Conservation (phyloP, 2,888 invertebrate genomes). For the Zelleria hepariella region DNA sequence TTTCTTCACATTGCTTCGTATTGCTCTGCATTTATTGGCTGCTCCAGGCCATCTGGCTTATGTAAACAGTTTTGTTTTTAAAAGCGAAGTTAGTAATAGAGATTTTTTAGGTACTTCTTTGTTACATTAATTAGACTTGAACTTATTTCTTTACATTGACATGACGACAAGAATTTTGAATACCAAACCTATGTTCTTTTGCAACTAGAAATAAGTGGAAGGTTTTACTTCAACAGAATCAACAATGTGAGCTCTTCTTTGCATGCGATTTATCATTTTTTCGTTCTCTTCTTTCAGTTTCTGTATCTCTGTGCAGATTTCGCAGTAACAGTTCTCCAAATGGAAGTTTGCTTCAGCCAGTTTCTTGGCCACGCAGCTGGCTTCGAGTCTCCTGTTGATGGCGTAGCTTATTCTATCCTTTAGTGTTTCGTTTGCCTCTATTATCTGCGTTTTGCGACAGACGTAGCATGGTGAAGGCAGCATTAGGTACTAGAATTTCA, state of each 20-base stretch:
- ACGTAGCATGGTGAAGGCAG: neutral
- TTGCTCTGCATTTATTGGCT: too few species aligned
- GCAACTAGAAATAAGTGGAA: neutral
- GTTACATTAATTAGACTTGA: too few species aligned
- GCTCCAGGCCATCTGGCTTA: too few species aligned
- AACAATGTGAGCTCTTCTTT: neutral
- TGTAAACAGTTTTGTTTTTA: too few species aligned
- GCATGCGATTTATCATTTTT: constrained; percentile 1
- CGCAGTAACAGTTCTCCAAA: constrained; percentile 34
- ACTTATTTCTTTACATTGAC: too few species aligned
- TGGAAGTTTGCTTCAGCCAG: constrained; percentile 45
- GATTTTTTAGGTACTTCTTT: too few species aligned
- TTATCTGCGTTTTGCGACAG: neutral
- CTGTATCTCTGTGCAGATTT: constrained; percentile 28
- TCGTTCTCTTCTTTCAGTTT: constrained; percentile 24
- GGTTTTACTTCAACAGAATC: neutral
- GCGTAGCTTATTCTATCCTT: constrained; percentile 30
- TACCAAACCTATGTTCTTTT: too few species aligned
- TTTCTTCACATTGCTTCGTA: too few species aligned
- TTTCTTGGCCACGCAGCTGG: constrained; percentile 30
- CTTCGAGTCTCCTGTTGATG: constrained; percentile 37
- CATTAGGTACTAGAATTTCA: neutral
- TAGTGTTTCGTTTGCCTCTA: constrained; percentile 32
- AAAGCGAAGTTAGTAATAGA: too few species aligned
- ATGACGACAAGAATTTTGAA: too few species aligned